phyloP scores from a whole-genome alignment of 1,140 invertebrate species.

The Hylaeus anthracinus region DNA sequence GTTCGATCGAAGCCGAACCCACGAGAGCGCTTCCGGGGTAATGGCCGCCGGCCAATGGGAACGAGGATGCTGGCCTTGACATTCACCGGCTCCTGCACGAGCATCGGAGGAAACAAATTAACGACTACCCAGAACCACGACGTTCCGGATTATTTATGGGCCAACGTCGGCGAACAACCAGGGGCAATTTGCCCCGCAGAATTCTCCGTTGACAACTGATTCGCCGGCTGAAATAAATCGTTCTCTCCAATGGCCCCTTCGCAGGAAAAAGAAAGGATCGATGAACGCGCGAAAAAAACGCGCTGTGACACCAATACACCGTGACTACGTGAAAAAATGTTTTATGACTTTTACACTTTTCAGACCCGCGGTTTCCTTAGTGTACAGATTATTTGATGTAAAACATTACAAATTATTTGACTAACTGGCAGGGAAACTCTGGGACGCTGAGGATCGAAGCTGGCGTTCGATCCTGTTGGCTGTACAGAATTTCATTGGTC shows the following conservation, averaged over 20 bases:
- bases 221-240: conserved; percentile 6
- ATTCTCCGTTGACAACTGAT: conserved; percentile 29
- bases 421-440: too few species aligned
- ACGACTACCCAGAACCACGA: conserved; percentile 34
- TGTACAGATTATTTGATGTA: too few species aligned
- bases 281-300: too few species aligned
- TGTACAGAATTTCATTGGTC: too few species aligned
- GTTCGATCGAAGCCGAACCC: conserved; percentile 33
- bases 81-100: conserved; percentile 58
- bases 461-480: too few species aligned
- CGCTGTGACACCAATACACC: too few species aligned
- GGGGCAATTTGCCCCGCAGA: conserved; percentile 11
- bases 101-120: conserved; percentile 56
- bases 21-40: conserved; percentile 64
- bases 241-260: too few species aligned
- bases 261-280: background rate
- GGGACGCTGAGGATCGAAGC: too few species aligned
- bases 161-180: background rate
- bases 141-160: conserved; percentile 41
- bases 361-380: too few species aligned
- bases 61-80: conserved; percentile 65
- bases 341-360: too few species aligned
- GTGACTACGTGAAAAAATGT: too few species aligned
- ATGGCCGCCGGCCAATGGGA: conserved; percentile 61
- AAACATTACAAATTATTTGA: too few species aligned